phyloP scores from a whole-genome alignment of 2,797 vertebrate species.

The Phrynocephalus guinanensis region DNA sequence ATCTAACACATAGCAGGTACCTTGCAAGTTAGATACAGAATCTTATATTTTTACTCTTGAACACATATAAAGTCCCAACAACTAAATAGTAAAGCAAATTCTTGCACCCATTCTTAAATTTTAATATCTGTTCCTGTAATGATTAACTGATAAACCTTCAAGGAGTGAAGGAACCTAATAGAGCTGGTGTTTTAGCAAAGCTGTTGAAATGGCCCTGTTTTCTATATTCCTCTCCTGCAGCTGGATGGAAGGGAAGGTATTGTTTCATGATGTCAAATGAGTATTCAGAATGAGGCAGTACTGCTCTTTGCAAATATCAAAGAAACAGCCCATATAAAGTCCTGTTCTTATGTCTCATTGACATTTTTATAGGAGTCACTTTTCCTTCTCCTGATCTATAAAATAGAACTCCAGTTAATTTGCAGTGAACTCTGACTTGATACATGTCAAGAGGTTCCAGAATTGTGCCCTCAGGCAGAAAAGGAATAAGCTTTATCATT shows the following conservation, averaged over 20 bases:
- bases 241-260: background rate
- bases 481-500: background rate
- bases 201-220: background rate
- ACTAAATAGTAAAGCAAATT: background rate
- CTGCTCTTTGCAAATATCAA: background rate
- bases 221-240: background rate
- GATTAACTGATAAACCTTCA: background rate
- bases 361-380: background rate
- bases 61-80: no score
- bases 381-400: slow-evolving; percentile 31
- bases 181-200: background rate
- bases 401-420: slow-evolving; percentile 4
- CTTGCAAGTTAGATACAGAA: no score
- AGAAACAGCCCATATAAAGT: slow-evolving; percentile 6
- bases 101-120: background rate
- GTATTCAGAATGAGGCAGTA: background rate
- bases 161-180: background rate
- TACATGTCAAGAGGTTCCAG: background rate
- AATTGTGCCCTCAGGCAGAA: slow-evolving; percentile 2
- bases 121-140: background rate
- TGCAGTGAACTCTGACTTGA: background rate
- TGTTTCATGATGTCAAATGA: background rate
- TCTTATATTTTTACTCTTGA: no score
- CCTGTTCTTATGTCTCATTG: background rate
- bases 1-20: no score